Evolutionary conservation across 1,140 invertebrate genomes (phyloP).

Genomic region (Neelides sp.): DNA sequence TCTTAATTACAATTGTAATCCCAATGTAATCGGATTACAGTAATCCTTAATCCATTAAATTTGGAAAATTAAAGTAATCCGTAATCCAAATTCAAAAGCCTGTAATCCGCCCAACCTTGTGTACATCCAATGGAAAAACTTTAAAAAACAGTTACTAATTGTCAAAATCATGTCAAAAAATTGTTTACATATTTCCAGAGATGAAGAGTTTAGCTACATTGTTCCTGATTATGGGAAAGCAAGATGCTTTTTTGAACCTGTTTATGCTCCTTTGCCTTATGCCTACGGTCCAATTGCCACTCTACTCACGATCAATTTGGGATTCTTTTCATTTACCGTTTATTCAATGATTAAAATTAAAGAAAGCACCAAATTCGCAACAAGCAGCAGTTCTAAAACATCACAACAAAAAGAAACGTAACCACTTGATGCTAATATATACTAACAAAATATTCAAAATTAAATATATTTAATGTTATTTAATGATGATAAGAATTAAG

Average conservation of each 20-base stretch:
- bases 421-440: background rate
- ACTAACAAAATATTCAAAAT: background rate
- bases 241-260: conserved; percentile 10
- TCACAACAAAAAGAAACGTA: conserved; percentile 17
- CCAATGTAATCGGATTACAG: background rate
- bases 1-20: too few species aligned
- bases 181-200: conserved; percentile 5
- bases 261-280: conserved; percentile 24
- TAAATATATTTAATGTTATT: background rate
- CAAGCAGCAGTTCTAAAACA: conserved; percentile 9
- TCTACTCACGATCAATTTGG: conserved; percentile 33
- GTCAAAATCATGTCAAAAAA: background rate
- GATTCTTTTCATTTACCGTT: conserved; percentile 35
- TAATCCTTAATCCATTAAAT: background rate
- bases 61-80: background rate
- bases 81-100: background rate
- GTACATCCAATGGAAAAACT: background rate
- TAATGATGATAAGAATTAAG: background rate
- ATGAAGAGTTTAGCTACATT: conserved; percentile 10
- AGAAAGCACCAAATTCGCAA: conserved; percentile 31
- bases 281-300: conserved; percentile 32
- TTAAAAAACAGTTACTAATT: background rate
- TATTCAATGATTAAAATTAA: conserved; percentile 32
- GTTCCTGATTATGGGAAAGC: conserved; percentile 12
- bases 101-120: background rate